These are phyloP conservation scores for Craseonycteris thonglongyai DNA, from an alignment of 2,113 vertebrate species.

Conservation along the genomic window DNA sequence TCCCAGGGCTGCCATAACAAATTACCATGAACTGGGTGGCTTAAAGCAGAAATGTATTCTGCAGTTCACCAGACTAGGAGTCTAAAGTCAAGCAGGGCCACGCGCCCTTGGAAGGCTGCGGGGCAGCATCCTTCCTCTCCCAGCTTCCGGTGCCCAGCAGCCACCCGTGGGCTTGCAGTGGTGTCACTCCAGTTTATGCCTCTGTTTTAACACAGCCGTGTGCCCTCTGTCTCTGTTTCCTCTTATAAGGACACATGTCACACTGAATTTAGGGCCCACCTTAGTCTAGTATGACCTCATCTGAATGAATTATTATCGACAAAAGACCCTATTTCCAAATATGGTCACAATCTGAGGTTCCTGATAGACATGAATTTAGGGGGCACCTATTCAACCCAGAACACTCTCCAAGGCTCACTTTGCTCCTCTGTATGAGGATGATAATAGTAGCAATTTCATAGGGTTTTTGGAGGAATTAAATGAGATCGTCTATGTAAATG, in stretches of 20 bases:
- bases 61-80: neutral
- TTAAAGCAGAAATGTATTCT: neutral
- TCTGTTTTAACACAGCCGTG: neutral
- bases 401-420: neutral
- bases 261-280: neutral
- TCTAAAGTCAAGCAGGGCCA: neutral
- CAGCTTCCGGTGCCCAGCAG: accelerated
- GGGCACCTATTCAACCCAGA: neutral
- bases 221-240: neutral
- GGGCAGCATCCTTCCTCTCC: neutral
- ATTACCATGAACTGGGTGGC: neutral
- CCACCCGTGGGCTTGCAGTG: no score
- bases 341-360: neutral
- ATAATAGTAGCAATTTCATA: neutral
- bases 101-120: neutral
- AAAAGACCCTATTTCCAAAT: neutral
- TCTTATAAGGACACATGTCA: neutral
- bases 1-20: neutral
- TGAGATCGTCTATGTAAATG: neutral
- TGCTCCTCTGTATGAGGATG: neutral
- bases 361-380: neutral
- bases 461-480: neutral
- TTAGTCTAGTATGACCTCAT: neutral
- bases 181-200: neutral
- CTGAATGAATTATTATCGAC: neutral